Evolutionary conservation across 2,113 vertebrate species (phyloP).

Genomic region (Halichoerus grypus): DNA sequence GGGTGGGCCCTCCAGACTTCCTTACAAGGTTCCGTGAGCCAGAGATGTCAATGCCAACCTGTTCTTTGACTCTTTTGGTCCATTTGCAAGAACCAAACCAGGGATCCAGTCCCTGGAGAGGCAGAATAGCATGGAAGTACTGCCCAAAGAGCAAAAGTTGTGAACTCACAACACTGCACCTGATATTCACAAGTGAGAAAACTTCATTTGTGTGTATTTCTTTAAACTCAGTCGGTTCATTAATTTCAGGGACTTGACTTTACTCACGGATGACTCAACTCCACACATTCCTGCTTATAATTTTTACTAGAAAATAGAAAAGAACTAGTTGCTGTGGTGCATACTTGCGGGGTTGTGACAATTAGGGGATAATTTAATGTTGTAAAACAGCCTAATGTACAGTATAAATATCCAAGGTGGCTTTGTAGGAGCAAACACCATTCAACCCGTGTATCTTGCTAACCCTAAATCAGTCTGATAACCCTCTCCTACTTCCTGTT

Average conservation of each 20-base stretch:
- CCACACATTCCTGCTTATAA: background rate
- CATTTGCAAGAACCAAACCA: slow-evolving; percentile 1
- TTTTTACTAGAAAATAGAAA: slow-evolving; percentile 16
- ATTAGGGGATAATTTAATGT: background rate
- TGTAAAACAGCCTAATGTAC: background rate
- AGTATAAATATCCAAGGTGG: background rate
- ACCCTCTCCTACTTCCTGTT: background rate
- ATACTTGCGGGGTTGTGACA: background rate
- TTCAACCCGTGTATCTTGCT: background rate
- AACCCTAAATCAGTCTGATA: background rate
- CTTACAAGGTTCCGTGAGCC: background rate
- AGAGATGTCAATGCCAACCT: background rate
- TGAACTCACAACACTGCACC: background rate
- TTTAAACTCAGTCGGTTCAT: background rate
- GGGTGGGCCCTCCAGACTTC: background rate
- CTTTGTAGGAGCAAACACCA: background rate
- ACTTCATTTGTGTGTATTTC: background rate
- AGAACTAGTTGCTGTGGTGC: background rate
- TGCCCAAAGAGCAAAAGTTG: background rate
- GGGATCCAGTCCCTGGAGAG: background rate
- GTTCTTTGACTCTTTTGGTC: background rate
- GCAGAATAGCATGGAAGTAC: background rate
- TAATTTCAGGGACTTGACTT: slow-evolving; percentile 7
- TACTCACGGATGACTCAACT: background rate
- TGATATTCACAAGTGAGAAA: background rate